phyloP scores from a whole-genome alignment of 2,888 invertebrate genomes.

The Pherbina coryleti region DNA sequence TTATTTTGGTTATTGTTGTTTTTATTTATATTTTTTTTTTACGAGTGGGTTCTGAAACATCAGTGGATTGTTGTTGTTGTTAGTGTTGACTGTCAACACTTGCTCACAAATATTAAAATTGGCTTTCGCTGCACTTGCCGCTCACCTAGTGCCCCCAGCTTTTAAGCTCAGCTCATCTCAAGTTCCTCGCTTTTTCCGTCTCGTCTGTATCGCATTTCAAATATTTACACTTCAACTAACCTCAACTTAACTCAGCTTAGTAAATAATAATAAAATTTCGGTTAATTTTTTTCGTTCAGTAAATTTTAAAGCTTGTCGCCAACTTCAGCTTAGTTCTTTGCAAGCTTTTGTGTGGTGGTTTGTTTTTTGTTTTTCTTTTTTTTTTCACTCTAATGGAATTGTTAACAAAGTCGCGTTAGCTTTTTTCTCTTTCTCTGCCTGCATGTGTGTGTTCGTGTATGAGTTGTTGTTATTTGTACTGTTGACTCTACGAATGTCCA shows the following conservation, averaged over 20 bases:
- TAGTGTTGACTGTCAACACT: neutral
- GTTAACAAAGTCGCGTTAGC: constrained; percentile 39
- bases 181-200: neutral
- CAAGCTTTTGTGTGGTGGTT: no score
- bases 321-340: neutral
- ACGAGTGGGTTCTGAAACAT: neutral
- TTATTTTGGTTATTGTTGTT: neutral
- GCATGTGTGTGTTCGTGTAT: neutral
- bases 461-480: constrained; percentile 15
- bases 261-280: constrained; percentile 67
- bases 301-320: constrained; percentile 2
- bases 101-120: constrained; percentile 5
- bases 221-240: constrained; percentile 52
- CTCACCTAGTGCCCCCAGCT: neutral
- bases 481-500: constrained; percentile 28
- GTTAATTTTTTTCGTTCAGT: constrained; percentile 28
- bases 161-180: neutral
- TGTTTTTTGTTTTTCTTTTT: neutral
- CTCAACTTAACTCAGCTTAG: constrained; percentile 61
- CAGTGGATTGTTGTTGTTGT: neutral
- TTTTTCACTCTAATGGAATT: constrained; percentile 36
- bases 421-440: neutral
- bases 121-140: constrained; percentile 4
- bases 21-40: neutral
- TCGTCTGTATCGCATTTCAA: neutral